Conservation (phyloP, 2,888 invertebrate genomes). For the Pheosia gnoma region DNA sequence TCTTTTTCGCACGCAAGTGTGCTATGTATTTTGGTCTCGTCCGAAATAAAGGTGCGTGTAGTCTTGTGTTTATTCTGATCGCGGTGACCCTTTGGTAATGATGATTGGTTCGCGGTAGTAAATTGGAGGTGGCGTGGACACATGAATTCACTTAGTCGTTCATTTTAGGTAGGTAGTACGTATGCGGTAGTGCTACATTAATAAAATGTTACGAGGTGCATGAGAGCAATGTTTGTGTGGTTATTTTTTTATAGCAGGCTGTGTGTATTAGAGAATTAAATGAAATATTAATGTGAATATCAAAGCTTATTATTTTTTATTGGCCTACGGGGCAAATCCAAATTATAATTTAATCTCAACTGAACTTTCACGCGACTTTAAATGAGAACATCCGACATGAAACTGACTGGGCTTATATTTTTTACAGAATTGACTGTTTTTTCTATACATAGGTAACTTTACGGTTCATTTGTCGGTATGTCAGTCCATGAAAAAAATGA, state of each 20-base stretch:
- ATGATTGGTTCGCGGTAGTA: slow-evolving; percentile 75
- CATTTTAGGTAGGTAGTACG: slow-evolving; percentile 24
- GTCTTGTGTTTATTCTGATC: slow-evolving; percentile 49
- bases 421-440: too few species aligned
- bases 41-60: slow-evolving; percentile 60
- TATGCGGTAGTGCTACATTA: slow-evolving; percentile 38
- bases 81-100: slow-evolving; percentile 63
- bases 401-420: too few species aligned
- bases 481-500: too few species aligned
- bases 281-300: too few species aligned
- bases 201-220: slow-evolving; percentile 34
- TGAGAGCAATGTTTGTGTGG: slow-evolving; percentile 6
- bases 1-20: slow-evolving; percentile 36
- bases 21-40: slow-evolving; percentile 38
- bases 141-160: slow-evolving; percentile 77
- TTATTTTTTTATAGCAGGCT: background rate
- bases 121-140: slow-evolving; percentile 76
- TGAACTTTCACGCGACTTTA: too few species aligned
- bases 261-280: too few species aligned
- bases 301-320: too few species aligned
- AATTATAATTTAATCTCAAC: too few species aligned
- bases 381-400: too few species aligned
- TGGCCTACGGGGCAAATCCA: too few species aligned
- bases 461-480: too few species aligned
- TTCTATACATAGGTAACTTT: too few species aligned